phyloP scores from a whole-genome alignment of 2,113 vertebrate species.

The Pachypanchax playfairii region DNA sequence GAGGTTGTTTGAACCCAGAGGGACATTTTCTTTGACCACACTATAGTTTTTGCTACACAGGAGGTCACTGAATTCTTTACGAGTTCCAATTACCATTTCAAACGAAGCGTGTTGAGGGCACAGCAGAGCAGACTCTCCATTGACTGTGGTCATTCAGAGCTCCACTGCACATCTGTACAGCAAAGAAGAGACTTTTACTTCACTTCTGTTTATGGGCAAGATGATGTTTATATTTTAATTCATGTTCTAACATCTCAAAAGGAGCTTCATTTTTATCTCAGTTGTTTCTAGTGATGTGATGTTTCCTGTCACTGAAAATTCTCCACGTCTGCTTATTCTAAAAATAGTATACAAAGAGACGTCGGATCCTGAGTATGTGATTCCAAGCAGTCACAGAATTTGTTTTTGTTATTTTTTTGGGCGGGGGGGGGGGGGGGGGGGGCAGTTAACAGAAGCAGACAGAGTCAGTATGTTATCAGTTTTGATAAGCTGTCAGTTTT shows the following conservation, averaged over 20 bases:
- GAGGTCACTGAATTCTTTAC: slow-evolving; percentile 27
- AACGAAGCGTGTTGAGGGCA: slow-evolving; percentile 16
- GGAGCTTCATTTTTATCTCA: no score
- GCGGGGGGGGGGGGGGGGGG: no score
- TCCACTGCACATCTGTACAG: background rate
- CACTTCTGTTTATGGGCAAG: background rate
- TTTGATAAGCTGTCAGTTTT: slow-evolving; percentile 19
- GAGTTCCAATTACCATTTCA: slow-evolving; percentile 39
- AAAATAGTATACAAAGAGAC: background rate
- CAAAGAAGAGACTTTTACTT: background rate
- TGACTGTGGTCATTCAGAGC: slow-evolving; percentile 2
- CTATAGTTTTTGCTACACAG: background rate
- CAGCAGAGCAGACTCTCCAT: slow-evolving; percentile 1
- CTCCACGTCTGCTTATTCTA: slow-evolving; percentile 12
- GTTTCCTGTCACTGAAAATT: background rate
- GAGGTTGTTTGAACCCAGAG: slow-evolving; percentile 15
- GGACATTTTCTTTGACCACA: slow-evolving; percentile 9
- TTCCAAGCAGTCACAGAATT: background rate
- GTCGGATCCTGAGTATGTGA: slow-evolving; percentile 7
- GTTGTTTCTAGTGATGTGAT: background rate
- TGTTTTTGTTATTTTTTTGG: no score
- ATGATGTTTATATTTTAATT: background rate
- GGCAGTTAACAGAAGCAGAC: slow-evolving; percentile 21
- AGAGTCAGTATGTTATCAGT: slow-evolving; percentile 24
- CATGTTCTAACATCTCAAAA: no score